Base-by-base conservation (phyloP, 2,113 vertebrate genomes). In the Meleagris gallopavo region DNA sequence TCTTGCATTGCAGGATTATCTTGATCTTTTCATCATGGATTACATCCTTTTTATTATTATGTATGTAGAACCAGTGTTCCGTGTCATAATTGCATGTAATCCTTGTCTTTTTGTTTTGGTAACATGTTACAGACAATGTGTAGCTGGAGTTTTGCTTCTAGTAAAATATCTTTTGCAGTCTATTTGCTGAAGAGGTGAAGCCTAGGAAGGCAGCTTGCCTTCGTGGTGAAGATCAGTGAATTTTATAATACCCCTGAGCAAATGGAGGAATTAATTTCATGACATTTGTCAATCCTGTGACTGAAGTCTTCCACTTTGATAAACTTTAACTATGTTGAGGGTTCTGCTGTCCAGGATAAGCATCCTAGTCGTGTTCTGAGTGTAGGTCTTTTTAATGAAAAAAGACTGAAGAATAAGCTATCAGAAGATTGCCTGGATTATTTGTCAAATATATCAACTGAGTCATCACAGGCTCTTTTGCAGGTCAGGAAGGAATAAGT, bases 1-100 rank as follows among this genome's bases (percentile, higher is more conserved):
- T 40, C 72, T 82, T 95, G 46, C 60, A 34, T 93, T 97, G 70
- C 46, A 72, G 18, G 52, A 66, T 91, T 86, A 45, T 90, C 96
- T 94, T 86, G 52, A 54, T 95, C 69, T 88, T 62, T 82, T 66
- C 69, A 18, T 80, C 36, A n/a, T 43, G 43, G 21, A 32, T 89
- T 83, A 13, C 36, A 50, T 60, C 70, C 41, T 76, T 90, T 83
- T 86, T 71, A 45, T 80, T 66, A 34, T 38, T 91, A 54, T 75
- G 43, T 10, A 11, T 29, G 54, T n/a, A 30, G 66, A 75, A 41
- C 24, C 64, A 38, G 14, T 61, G 16, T 72, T 92, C 4, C 66
- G 1, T 32, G 38, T 95, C 29, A 3, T 46, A 41, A 34, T 41
- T 71, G 20, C 18, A 16, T 64, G 2, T 7, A 75, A 34, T 82